These are phyloP conservation scores for Chamaea fasciata DNA, from an alignment of 2,113 vertebrate species.

Conservation along the genomic window DNA sequence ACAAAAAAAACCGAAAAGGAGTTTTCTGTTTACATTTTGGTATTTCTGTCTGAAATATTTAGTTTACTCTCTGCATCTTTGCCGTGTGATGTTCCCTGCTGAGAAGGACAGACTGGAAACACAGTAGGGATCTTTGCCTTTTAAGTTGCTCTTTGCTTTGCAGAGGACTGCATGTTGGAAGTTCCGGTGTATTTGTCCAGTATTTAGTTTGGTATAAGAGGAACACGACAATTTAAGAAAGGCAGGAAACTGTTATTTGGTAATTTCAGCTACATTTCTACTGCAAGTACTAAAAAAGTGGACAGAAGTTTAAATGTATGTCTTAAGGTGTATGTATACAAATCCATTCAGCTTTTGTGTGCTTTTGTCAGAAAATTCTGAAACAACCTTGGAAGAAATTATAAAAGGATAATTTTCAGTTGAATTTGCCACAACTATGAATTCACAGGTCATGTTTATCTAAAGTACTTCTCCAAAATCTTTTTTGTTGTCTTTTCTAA, in stretches of 20 bases:
- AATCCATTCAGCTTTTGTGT: not conserved
- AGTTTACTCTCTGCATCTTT: not conserved
- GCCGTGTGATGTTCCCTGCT: not conserved
- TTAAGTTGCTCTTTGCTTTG: slow-evolving; percentile 36
- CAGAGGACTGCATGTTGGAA: not conserved
- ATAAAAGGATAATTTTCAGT: not conserved
- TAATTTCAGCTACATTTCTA: not conserved
- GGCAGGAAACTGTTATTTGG: not conserved
- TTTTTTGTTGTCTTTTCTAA: not conserved
- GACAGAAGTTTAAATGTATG: not conserved
- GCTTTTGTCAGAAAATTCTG: not conserved
- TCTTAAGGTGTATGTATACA: not conserved
- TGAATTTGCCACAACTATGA: not conserved
- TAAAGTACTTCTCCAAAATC: not conserved
- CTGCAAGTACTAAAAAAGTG: not conserved
- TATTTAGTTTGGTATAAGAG: not conserved
- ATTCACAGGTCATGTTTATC: not conserved
- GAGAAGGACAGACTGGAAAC: slow-evolving; percentile 38
- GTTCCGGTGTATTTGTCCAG: not conserved
- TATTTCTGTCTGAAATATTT: slow-evolving; percentile 36
- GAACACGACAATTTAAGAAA: not conserved
- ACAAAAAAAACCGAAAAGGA: not conserved
- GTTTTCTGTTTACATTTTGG: slow-evolving; percentile 14
- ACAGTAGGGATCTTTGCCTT: slow-evolving; percentile 21
- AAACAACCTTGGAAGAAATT: not conserved